Base-by-base conservation (phyloP, 1,140 invertebrate genomes). In the Dendrolimus punctatus region DNA sequence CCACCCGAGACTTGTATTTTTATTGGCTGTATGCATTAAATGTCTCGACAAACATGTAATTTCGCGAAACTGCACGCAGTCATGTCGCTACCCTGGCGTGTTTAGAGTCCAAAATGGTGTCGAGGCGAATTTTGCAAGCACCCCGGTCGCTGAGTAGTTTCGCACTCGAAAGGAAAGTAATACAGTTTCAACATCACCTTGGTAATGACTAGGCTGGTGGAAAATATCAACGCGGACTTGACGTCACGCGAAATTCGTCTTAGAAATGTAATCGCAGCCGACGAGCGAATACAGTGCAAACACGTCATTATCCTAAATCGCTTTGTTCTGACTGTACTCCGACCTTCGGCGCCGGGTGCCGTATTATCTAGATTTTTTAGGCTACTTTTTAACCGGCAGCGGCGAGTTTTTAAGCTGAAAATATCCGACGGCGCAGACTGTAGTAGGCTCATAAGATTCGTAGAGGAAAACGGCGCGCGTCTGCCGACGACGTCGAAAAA, bases 1-100 rank as follows among this genome's bases (percentile, higher is more conserved):
- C 77, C 76, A 80, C 56, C 68, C 76, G 71, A 70, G 71, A 73
- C 73, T 60, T 64, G 64, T 69, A 73, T 70, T 75, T 76, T 76
- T 77, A 79, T 82, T 78, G 67, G 72, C 57, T 65, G 72, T 77
- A 77, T 70, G 68, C 69, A 77, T 66, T 78, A 65, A 63, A 65
- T 73, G 63, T 74, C 67, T 69, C 55, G 48, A 60, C 67, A 64
- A 60, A 63, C 51, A 71, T 64, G 64, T 62, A 58, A 62, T 63
- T 66, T 59, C 60, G 54, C 49, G 60, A 40, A 60, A 51, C 51
- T 54, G 57, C 53, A 55, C 52, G 60, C 57, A 75, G 68, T 58
- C 40, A 60, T 57, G 46, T 49, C 70, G 71, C 54, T 76, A 66
- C 64, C 49, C 46, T 55, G 46, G 10, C 44, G 57, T 39, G 46